Evolutionary conservation across 2,888 invertebrate species (phyloP).

Genomic region (Mimas tiliae): DNA sequence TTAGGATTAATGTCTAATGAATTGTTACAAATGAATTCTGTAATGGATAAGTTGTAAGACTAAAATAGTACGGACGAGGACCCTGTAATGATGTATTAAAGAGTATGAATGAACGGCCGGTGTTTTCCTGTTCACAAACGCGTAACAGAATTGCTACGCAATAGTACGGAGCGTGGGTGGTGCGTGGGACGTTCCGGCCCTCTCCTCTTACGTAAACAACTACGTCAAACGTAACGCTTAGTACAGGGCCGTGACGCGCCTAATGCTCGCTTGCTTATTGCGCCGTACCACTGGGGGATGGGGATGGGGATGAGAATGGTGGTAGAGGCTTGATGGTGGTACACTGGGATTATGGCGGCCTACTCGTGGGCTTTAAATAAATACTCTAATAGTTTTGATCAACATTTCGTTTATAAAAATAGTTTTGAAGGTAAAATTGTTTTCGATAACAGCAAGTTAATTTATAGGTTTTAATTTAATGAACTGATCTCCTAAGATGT

Average conservation of each 20-base stretch:
- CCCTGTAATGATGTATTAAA: conserved; percentile 48
- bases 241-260: conserved; percentile 19
- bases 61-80: conserved; percentile 5
- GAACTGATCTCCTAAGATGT: not conserved
- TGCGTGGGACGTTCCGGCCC: conserved; percentile 29
- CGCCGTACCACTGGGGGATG: too few relatives aligned
- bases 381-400: conserved; percentile 1
- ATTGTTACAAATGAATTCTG: conserved; percentile 24
- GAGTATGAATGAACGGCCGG: conserved; percentile 52
- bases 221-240: conserved; percentile 16
- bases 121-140: conserved; percentile 47
- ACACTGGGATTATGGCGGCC: not conserved
- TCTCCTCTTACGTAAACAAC: conserved; percentile 28
- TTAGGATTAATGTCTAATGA: conserved; percentile 1
- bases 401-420: not conserved
- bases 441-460: not conserved
- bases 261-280: not conserved
- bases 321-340: not conserved
- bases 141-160: conserved; percentile 29
- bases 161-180: conserved; percentile 29
- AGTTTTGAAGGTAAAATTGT: not conserved
- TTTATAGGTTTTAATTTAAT: not conserved
- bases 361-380: not conserved
- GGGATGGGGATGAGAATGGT: not conserved
- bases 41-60: conserved; percentile 7